Conservation (phyloP, 2,113 vertebrate species). For the Pica pica region DNA sequence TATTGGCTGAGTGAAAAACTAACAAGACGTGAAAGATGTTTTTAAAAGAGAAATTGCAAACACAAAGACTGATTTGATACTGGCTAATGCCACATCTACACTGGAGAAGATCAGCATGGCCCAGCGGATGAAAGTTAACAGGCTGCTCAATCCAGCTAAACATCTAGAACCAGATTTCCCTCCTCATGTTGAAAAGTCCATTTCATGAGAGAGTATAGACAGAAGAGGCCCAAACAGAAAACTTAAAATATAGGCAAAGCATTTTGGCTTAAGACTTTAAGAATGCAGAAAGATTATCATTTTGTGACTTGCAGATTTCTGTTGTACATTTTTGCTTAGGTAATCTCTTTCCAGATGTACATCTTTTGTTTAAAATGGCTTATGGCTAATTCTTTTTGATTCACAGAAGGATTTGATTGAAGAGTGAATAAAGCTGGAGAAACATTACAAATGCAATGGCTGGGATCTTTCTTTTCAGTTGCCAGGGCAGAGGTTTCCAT, state of each 20-base stretch:
- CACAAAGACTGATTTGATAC: background rate
- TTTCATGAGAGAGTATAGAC: background rate
- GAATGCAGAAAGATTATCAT: background rate
- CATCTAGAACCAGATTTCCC: background rate
- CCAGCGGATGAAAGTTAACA: background rate
- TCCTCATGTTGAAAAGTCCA: background rate
- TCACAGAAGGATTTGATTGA: slow-evolving; percentile 36
- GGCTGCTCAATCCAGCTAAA: background rate
- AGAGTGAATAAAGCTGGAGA: background rate
- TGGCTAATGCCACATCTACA: background rate
- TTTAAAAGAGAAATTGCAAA: background rate
- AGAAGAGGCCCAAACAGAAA: background rate
- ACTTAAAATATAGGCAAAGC: background rate
- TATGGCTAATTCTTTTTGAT: slow-evolving; percentile 21
- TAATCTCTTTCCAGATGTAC: background rate
- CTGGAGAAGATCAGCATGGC: background rate
- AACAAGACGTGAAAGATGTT: background rate
- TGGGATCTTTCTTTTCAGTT: slow-evolving; percentile 1
- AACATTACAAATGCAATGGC: background rate
- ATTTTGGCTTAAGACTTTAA: background rate
- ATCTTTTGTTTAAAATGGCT: background rate
- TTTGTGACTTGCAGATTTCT: background rate
- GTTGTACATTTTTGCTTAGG: background rate
- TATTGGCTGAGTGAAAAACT: background rate
- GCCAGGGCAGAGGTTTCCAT: slow-evolving; percentile 43